These are phyloP conservation scores for Siphlonurus alternatus DNA, from an alignment of 2,888 invertebrate genomes.

Conservation along the genomic window DNA sequence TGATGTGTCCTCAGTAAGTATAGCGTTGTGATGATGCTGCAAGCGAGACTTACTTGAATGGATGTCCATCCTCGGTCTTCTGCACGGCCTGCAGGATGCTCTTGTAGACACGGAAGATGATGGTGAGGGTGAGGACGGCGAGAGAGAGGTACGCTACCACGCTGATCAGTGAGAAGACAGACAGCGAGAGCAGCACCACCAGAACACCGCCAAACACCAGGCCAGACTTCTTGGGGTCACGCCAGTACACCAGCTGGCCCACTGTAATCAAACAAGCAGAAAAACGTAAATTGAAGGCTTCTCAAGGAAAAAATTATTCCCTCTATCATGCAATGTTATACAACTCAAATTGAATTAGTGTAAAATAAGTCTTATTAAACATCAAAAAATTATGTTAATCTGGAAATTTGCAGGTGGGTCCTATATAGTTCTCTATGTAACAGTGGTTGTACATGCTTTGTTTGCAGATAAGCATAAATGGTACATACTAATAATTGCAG, in stretches of 20 bases:
- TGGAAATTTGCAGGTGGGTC: too few species aligned
- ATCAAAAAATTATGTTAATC: too few species aligned
- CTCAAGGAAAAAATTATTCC: background rate
- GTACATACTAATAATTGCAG: too few species aligned
- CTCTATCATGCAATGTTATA: too few species aligned
- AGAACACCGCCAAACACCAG: constrained; percentile 83
- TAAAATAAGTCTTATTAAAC: too few species aligned
- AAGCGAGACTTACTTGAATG: constrained; percentile 87
- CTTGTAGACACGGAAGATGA: constrained; percentile 92
- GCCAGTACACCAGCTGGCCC: constrained; percentile 95
- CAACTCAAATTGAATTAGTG: too few species aligned
- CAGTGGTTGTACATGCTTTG: too few species aligned
- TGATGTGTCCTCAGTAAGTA: too few species aligned
- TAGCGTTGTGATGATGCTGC: background rate
- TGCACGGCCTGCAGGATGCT: constrained; percentile 88
- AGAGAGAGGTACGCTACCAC: constrained; percentile 88
- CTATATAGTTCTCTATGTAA: too few species aligned
- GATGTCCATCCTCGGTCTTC: constrained; percentile 92
- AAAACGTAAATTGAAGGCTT: background rate
- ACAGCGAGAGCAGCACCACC: constrained; percentile 78
- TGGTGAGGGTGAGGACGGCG: constrained; percentile 65
- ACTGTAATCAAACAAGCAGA: constrained; percentile 40
- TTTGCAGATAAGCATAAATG: too few species aligned
- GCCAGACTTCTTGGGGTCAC: constrained; percentile 86
- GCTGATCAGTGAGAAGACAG: constrained; percentile 88